Conservation (phyloP, 2,888 invertebrate genomes). For the Belgica antarctica region DNA sequence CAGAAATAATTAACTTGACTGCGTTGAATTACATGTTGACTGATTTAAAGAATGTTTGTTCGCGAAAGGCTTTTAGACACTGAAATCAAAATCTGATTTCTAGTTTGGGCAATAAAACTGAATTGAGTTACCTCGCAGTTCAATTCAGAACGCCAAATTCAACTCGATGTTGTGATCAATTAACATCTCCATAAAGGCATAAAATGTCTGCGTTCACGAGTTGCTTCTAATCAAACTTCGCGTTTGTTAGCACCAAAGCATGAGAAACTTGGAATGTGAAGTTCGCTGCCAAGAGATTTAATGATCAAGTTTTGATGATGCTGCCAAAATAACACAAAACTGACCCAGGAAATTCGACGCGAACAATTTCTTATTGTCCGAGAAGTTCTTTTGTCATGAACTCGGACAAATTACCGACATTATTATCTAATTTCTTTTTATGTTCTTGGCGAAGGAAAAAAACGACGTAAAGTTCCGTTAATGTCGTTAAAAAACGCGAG, state of each 20-base stretch:
- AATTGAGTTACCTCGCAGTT: not conserved
- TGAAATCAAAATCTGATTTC: not conserved
- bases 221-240: not conserved
- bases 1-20: too few relatives aligned
- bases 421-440: constrained; percentile 7
- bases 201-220: constrained; percentile 7
- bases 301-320: not conserved
- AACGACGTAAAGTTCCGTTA: not conserved
- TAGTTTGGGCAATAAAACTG: not conserved
- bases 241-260: not conserved
- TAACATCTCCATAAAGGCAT: constrained; percentile 7
- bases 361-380: not conserved
- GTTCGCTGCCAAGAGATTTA: not conserved
- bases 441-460: not conserved
- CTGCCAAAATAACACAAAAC: not conserved
- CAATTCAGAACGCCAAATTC: not conserved
- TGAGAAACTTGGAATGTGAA: not conserved
- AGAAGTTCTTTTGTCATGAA: not conserved
- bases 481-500: constrained; percentile 5
- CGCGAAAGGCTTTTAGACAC: too few relatives aligned
- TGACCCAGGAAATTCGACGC: too few relatives aligned
- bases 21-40: too few relatives aligned
- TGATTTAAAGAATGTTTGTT: too few relatives aligned
- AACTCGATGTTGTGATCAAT: not conserved
- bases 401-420: not conserved